Base-by-base conservation (phyloP, 2,113 vertebrate species). In the Aplodontia rufa region DNA sequence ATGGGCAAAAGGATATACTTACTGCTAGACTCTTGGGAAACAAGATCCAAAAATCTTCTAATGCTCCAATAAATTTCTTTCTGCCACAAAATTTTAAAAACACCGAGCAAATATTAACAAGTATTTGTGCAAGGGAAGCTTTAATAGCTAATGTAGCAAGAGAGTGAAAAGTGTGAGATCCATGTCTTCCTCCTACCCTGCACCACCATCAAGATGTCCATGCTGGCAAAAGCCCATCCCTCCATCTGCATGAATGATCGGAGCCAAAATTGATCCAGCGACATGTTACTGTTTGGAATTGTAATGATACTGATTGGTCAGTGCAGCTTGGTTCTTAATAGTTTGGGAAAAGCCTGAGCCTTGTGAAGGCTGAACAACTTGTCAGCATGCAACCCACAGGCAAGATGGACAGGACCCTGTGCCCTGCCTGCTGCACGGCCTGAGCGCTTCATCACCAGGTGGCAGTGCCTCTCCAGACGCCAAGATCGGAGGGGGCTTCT, bases 81-180 rank as follows among this genome's bases (percentile, higher is more conserved):
- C 93, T 94, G 37, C 91, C 96, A 97, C 69, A 87, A 68, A 53
- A 90, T 94, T 95, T 66, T 71, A 74, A 79, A 98, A 96, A 96
- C 80, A 85, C 66, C 40, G 93, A 97, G 76, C 62, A 94, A 95
- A 97, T 92, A 78, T 97, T 98, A 96, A 85, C 74, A 92, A 96
- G 88, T 72, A 93, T 90, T 91, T 91, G 85, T 42, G 89, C 30
- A 82, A 86, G 40, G 66, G 76, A 72, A 75, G 55, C 40, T 93
- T 93, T 72, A 88, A 62, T 76, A 80, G 79, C 90, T 90, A 92
- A 81, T 72, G 74, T 84, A 89, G 58, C 19, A 71, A 72, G 87
- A 75, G 69, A 45, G 53, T 3, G 42, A 32, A 37, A 84, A 69
- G 49, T 55, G n/a, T 71, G 32, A 83, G 30, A 32, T 28, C 20